A percentile compares a stretch with the other conserved stretches of the same genome.
These are phyloP conservation scores for Kryptolebias ocellatus DNA, from an alignment of 2,797 vertebrate genomes.

Conservation along the genomic window DNA sequence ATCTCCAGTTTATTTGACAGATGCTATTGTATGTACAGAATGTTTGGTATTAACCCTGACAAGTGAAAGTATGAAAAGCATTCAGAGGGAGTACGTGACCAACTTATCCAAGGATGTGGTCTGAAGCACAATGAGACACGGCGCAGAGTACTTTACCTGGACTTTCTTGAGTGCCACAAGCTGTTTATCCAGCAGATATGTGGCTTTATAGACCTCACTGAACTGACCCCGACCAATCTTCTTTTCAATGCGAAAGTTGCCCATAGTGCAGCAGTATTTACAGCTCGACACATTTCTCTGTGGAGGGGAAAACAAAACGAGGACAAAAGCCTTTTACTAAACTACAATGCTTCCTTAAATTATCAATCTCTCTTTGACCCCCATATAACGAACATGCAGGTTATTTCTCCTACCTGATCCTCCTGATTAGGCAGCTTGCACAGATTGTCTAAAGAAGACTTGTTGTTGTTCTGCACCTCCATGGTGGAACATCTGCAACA, in stretches of 20 bases:
- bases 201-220: conserved; percentile 95
- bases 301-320: background rate
- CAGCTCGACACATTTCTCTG: conserved; percentile 61
- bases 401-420: conserved; percentile 45
- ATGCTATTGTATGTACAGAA: too few relatives aligned
- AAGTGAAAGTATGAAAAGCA: too few relatives aligned
- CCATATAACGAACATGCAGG: too few relatives aligned
- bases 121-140: background rate
- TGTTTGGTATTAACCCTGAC: too few relatives aligned
- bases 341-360: too few relatives aligned
- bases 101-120: background rate
- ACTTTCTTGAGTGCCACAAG: conserved; percentile 93
- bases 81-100: background rate
- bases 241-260: conserved; percentile 92
- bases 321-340: background rate
- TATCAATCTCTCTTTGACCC: too few relatives aligned
- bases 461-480: conserved; percentile 88
- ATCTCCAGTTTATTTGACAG: too few relatives aligned
- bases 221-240: conserved; percentile 95
- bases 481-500: conserved; percentile 76
- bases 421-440: conserved; percentile 80
- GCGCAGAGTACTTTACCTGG: conserved; percentile 79
- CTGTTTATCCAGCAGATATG: conserved; percentile 88
- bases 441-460: conserved; percentile 81
- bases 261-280: conserved; percentile 86